Evolutionary conservation across 23 tunicate genomes (phyloP).

Genomic region (Halocynthia aurantium): DNA sequence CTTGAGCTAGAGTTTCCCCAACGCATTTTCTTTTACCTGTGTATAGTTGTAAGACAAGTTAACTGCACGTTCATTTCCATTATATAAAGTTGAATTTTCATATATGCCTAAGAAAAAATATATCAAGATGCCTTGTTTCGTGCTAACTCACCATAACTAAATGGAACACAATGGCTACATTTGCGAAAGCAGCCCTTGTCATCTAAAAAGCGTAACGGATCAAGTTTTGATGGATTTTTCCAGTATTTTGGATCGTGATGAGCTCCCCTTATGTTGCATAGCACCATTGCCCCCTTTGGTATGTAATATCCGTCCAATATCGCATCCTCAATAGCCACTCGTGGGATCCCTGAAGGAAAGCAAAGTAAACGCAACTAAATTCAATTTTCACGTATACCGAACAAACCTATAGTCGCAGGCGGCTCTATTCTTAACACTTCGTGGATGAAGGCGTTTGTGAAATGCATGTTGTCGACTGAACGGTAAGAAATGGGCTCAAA

Average conservation of each 20-base stretch:
- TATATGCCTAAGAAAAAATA: background rate
- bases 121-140: too few species aligned
- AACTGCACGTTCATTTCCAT: background rate
- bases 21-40: conserved; percentile 7
- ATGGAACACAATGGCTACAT: background rate
- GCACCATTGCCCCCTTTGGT: conserved; percentile 6
- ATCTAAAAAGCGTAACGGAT: conserved; percentile 2
- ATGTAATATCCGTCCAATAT: background rate
- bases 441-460: conserved; percentile 14
- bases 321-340: conserved; percentile 4
- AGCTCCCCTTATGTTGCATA: conserved; percentile 12
- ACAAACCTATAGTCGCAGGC: background rate
- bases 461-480: background rate
- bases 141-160: conserved; percentile 8
- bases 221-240: background rate
- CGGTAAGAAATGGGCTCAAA: too few species aligned
- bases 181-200: background rate
- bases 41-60: background rate
- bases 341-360: background rate
- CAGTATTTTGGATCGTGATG: background rate
- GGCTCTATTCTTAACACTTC: conserved; percentile 8
- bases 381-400: too few species aligned
- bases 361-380: background rate
- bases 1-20: background rate
- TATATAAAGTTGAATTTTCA: background rate